phyloP scores from a whole-genome alignment of 2,888 invertebrate genomes.

The Serripes groenlandicus region DNA sequence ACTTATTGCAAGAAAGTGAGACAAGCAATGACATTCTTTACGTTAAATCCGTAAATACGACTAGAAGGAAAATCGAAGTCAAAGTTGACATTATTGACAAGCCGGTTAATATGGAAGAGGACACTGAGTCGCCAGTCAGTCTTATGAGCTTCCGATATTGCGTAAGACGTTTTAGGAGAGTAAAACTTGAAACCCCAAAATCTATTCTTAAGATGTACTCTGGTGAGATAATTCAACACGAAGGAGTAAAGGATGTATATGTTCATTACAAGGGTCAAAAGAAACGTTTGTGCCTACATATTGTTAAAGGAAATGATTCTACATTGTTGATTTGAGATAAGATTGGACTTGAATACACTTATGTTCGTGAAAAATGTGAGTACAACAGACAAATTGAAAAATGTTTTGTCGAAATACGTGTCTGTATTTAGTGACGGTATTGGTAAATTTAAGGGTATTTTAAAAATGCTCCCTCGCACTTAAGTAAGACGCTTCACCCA shows the following conservation, averaged over 20 bases:
- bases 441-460: conserved; percentile 31
- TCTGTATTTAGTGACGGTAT: conserved; percentile 33
- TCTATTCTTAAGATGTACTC: conserved; percentile 25
- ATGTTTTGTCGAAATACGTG: background rate
- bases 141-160: conserved; percentile 23
- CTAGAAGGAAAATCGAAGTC: background rate
- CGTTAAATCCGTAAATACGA: too few species aligned
- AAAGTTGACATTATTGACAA: background rate
- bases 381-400: background rate
- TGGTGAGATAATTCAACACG: conserved; percentile 9
- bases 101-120: conserved; percentile 47
- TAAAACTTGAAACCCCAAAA: conserved; percentile 2
- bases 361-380: background rate
- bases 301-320: conserved; percentile 27
- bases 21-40: background rate
- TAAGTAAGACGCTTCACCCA: too few species aligned
- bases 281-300: background rate
- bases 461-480: too few species aligned
- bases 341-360: conserved; percentile 17
- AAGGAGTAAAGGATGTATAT: conserved; percentile 1
- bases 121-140: conserved; percentile 42
- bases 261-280: conserved; percentile 10
- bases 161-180: conserved; percentile 16
- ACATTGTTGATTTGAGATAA: conserved; percentile 1
- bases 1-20: background rate